Conservation (phyloP, 2,113 vertebrate species). For the Pluvianellus socialis region DNA sequence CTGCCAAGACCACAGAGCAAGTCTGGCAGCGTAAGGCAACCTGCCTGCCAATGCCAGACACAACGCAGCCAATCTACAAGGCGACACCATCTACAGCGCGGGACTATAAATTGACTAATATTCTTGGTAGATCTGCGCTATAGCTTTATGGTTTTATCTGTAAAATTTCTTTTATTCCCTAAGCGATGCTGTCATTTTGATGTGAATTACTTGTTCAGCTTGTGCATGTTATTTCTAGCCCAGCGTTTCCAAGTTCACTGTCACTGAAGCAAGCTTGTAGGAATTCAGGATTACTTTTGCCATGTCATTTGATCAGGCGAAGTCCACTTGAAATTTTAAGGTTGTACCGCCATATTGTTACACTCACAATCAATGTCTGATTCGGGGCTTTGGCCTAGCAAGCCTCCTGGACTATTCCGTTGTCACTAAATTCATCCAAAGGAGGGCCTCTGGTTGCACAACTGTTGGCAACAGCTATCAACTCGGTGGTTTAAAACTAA, state of each 20-base stretch:
- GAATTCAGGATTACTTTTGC: neutral
- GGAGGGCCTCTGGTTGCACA: neutral
- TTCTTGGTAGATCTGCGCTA: neutral
- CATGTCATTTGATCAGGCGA: fast-evolving
- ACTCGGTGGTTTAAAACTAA: neutral
- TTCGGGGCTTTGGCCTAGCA: neutral
- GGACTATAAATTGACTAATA: neutral
- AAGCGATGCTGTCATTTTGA: neutral
- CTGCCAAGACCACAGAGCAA: neutral
- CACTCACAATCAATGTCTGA: neutral
- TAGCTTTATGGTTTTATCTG: neutral
- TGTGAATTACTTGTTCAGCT: neutral
- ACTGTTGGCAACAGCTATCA: neutral
- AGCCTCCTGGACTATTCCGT: neutral
- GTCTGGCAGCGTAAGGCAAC: neutral
- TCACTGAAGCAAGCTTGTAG: neutral
- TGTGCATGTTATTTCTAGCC: neutral
- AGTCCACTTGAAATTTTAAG: neutral
- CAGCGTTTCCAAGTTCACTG: neutral
- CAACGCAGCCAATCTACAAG: neutral
- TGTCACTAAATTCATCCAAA: neutral
- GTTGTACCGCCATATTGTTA: neutral
- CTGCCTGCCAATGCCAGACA: neutral
- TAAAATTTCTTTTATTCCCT: neutral
- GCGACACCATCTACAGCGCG: neutral